phyloP scores from a whole-genome alignment of 2,797 vertebrate species.

The Microctenopoma stevenorrisi region DNA sequence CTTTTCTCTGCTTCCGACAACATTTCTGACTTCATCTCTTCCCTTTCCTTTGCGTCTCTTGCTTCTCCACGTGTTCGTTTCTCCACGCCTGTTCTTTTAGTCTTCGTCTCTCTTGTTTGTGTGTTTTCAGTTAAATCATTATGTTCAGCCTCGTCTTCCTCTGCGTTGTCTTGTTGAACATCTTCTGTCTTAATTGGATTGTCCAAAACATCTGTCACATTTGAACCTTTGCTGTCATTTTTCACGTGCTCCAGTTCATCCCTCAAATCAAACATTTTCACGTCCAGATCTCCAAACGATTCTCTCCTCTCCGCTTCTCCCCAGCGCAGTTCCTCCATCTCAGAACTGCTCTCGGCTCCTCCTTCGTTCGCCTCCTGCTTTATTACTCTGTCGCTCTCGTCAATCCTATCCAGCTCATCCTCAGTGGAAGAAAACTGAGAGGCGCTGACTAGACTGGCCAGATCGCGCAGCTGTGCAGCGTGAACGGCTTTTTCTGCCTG shows the following conservation, averaged over 20 bases:
- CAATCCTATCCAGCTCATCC: constrained; percentile 66
- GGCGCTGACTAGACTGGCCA: constrained; percentile 68
- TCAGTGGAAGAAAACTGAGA: constrained; percentile 75
- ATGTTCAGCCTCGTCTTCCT: constrained; percentile 4
- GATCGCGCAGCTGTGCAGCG: constrained; percentile 40
- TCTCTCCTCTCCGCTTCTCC: constrained; percentile 30
- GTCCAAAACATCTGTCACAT: neutral
- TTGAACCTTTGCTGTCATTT: neutral
- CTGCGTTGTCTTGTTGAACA: neutral
- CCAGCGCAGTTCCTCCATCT: constrained; percentile 18
- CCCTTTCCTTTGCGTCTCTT: neutral
- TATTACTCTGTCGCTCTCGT: constrained; percentile 19
- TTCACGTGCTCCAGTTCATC: constrained; percentile 29
- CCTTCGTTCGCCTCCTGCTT: neutral
- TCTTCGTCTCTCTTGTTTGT: neutral
- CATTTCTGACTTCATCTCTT: constrained; percentile 5
- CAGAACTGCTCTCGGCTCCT: neutral
- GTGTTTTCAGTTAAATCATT: neutral
- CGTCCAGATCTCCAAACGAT: constrained; percentile 60
- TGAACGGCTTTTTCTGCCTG: constrained; percentile 46
- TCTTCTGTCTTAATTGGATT: neutral
- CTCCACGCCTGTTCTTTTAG: neutral
- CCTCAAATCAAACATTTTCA: constrained; percentile 68
- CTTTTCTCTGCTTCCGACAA: constrained; percentile 5
- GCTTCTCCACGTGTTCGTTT: neutral